A percentile compares a stretch with the other conserved stretches of the same genome.
These are phyloP conservation scores for Acropternis orthonyx DNA, from an alignment of 2,797 vertebrate species.

Conservation along the genomic window DNA sequence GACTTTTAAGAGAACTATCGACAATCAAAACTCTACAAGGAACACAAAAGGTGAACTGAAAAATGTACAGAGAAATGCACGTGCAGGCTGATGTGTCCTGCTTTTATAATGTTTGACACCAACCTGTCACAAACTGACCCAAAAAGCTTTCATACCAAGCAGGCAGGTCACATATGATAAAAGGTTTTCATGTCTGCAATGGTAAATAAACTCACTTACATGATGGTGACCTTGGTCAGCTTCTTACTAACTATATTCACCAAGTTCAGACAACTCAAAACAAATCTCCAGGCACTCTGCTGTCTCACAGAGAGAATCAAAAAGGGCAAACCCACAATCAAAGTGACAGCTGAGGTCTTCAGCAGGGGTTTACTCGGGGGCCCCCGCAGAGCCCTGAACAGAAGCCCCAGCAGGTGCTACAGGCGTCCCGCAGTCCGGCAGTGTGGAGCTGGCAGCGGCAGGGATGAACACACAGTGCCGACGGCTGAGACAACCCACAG, in stretches of 20 bases:
- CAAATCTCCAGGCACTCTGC: conserved; percentile 78
- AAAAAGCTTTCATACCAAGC: neutral
- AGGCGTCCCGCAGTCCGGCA: neutral
- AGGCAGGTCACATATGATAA: neutral
- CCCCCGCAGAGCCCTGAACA: conserved; percentile 70
- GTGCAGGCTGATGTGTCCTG: neutral
- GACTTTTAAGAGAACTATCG: neutral
- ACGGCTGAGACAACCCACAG: neutral
- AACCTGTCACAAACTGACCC: neutral
- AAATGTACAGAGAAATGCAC: neutral
- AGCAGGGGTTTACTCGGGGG: conserved; percentile 55
- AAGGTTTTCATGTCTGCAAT: conserved; percentile 36
- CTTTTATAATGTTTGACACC: conserved; percentile 1
- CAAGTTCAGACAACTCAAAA: conserved; percentile 73
- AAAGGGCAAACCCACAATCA: conserved; percentile 76
- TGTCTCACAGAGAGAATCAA: conserved; percentile 76
- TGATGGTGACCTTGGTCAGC: conserved; percentile 65
- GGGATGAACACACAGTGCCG: neutral
- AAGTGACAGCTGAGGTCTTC: conserved; percentile 76
- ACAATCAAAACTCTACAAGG: neutral
- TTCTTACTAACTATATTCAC: conserved; percentile 74
- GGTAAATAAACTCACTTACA: conserved; percentile 63
- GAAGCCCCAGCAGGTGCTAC: conserved; percentile 72
- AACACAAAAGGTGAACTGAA: neutral
- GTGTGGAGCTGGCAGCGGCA: neutral